Evolutionary conservation across 2,113 vertebrate genomes (phyloP).

Genomic region (Meriones unguiculatus): DNA sequence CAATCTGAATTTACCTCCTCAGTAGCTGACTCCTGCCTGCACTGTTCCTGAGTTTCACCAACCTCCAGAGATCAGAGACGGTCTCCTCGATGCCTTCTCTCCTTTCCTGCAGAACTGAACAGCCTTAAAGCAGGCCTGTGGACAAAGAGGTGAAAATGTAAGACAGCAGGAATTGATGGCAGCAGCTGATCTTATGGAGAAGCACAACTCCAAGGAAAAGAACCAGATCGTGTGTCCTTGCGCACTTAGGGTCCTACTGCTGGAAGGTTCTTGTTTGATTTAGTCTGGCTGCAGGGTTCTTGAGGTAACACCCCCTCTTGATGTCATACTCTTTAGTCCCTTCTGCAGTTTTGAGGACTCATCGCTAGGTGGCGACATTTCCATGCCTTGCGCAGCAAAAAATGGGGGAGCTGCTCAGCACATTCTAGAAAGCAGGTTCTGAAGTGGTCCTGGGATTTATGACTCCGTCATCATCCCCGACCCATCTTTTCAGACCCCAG

Average conservation of each 20-base stretch:
- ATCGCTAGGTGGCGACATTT: constrained; percentile 60
- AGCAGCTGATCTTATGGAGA: background rate
- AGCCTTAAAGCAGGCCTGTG: constrained; percentile 62
- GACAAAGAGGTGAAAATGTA: constrained; percentile 52
- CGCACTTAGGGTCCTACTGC: background rate
- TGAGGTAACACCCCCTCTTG: background rate
- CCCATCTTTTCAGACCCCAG: background rate
- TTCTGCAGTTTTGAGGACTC: constrained; percentile 37
- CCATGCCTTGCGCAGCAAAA: constrained; percentile 19
- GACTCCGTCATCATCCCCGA: background rate
- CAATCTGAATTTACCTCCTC: background rate
- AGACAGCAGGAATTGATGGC: background rate
- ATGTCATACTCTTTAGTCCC: background rate
- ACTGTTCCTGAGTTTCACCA: background rate
- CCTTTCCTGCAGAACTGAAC: constrained; percentile 43
- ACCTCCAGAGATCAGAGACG: constrained; percentile 56
- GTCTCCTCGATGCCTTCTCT: constrained; percentile 3
- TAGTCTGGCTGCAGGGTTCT: background rate
- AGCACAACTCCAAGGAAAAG: background rate
- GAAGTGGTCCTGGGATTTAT: background rate
- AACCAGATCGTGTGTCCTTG: background rate
- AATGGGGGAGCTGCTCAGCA: constrained; percentile 23
- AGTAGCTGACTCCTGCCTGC: background rate
- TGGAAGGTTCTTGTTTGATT: background rate
- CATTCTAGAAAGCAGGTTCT: constrained; percentile 61